Percentiles rank a stretch among this genome's conserved stretches.
Evolutionary conservation across 2,888 invertebrate species (phyloP).

Genomic region (Andrena praecox): DNA sequence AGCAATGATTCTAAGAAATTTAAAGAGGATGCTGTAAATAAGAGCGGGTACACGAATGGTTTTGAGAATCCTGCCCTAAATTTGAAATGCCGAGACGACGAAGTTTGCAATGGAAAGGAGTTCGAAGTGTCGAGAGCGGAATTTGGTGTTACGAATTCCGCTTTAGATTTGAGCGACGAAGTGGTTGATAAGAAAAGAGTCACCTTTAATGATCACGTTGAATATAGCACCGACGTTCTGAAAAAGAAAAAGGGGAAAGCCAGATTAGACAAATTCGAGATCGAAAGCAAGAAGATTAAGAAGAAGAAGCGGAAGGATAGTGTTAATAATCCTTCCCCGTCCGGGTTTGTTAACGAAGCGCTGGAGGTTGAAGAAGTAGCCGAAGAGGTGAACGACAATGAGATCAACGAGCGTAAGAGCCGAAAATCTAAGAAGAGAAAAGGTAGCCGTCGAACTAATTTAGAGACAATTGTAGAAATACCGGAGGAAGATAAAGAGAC

Average conservation of each 20-base stretch:
- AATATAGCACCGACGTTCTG: slow-evolving; percentile 76
- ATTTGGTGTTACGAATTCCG: slow-evolving; percentile 79
- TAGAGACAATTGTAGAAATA: slow-evolving; percentile 80
- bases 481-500: slow-evolving; percentile 61
- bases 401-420: slow-evolving; percentile 76
- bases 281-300: slow-evolving; percentile 75
- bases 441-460: slow-evolving; percentile 65
- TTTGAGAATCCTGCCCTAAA: slow-evolving; percentile 69
- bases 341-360: slow-evolving; percentile 77
- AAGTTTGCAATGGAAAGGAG: slow-evolving; percentile 65
- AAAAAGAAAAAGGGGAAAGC: slow-evolving; percentile 73
- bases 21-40: slow-evolving; percentile 55
- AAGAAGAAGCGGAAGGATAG: slow-evolving; percentile 62
- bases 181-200: slow-evolving; percentile 77
- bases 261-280: slow-evolving; percentile 81
- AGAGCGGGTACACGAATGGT: slow-evolving; percentile 43
- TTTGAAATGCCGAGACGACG: slow-evolving; percentile 55
- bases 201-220: slow-evolving; percentile 81
- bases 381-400: slow-evolving; percentile 78
- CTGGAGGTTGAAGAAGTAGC: slow-evolving; percentile 72
- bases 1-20: slow-evolving; percentile 66
- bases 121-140: slow-evolving; percentile 76
- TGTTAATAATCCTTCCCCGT: slow-evolving; percentile 29
- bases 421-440: slow-evolving; percentile 73
- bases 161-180: slow-evolving; percentile 81